Percentiles rank a stretch among this genome's conserved stretches.
phyloP scores from a whole-genome alignment of 2,797 vertebrate genomes.

The Triplophysa bombifrons region DNA sequence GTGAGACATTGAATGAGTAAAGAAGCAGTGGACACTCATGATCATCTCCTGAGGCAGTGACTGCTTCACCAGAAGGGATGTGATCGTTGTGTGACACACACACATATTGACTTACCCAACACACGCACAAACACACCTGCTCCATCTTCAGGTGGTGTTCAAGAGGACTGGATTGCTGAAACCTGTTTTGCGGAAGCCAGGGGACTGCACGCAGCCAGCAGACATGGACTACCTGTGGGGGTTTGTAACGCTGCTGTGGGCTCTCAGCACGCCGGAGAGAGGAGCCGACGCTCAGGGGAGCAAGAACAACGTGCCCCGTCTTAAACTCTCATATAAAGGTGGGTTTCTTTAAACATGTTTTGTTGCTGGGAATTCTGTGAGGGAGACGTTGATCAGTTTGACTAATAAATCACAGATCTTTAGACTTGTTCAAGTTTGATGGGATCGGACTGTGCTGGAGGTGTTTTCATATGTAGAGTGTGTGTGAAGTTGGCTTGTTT shows the following conservation, averaged over 20 bases:
- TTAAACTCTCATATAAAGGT: slow-evolving; percentile 96
- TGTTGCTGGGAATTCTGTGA: neutral
- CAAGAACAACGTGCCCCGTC: slow-evolving; percentile 89
- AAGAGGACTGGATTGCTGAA: slow-evolving; percentile 58
- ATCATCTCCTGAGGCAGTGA: slow-evolving; percentile 53
- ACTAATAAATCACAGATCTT: neutral
- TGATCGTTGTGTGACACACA: slow-evolving; percentile 53
- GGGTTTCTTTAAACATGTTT: slow-evolving; percentile 60
- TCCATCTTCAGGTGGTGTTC: slow-evolving; percentile 53
- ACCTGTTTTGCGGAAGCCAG: slow-evolving; percentile 55
- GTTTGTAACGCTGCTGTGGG: slow-evolving; percentile 83
- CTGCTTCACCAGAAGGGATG: slow-evolving; percentile 66
- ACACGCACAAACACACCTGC: slow-evolving; percentile 48
- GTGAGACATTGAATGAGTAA: slow-evolving; percentile 15
- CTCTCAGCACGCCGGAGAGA: slow-evolving; percentile 75
- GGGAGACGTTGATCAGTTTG: neutral
- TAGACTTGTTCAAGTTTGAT: slow-evolving; percentile 7
- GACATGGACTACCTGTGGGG: slow-evolving; percentile 88
- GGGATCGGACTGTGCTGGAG: neutral
- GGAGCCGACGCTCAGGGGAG: slow-evolving; percentile 77
- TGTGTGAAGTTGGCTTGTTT: neutral
- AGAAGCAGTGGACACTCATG: slow-evolving; percentile 28
- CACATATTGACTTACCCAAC: slow-evolving; percentile 55
- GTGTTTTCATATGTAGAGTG: neutral
- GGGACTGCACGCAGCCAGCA: slow-evolving; percentile 67